Conservation (phyloP, 2,888 invertebrate species). For the Caenorhabditis sp. region DNA sequence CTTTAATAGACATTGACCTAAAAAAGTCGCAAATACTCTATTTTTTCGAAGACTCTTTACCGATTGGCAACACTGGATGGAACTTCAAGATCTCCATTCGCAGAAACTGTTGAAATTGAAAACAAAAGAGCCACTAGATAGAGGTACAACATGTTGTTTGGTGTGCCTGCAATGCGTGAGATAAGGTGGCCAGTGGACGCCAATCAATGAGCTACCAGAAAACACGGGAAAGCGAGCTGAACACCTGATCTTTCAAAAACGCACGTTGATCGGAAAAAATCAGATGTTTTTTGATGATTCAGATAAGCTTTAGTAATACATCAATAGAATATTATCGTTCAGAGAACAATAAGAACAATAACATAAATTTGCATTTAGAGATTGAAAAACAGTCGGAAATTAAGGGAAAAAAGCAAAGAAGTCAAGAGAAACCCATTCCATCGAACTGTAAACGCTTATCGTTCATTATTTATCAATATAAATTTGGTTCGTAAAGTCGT, state of each 20-base stretch:
- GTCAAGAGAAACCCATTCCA: background rate
- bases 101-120: conserved; percentile 14
- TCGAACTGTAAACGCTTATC: conserved; percentile 42
- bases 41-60: conserved; percentile 24
- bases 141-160: conserved; percentile 46
- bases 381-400: conserved; percentile 21
- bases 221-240: conserved; percentile 24
- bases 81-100: conserved; percentile 58
- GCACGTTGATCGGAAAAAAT: conserved; percentile 9
- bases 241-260: conserved; percentile 50
- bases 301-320: no score
- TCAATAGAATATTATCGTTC: no score
- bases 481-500: conserved; percentile 27
- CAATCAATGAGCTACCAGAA: conserved; percentile 40
- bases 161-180: conserved; percentile 40
- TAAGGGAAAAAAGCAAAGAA: background rate
- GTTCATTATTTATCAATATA: no score
- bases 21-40: no score
- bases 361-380: no score
- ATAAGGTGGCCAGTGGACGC: conserved; percentile 18
- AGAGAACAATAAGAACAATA: no score
- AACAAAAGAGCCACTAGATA: conserved; percentile 32
- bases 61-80: conserved; percentile 66
- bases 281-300: conserved; percentile 10
- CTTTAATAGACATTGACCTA: conserved; percentile 68